Conservation (phyloP, 2,888 invertebrate genomes). For the Lasius fuliginosus region DNA sequence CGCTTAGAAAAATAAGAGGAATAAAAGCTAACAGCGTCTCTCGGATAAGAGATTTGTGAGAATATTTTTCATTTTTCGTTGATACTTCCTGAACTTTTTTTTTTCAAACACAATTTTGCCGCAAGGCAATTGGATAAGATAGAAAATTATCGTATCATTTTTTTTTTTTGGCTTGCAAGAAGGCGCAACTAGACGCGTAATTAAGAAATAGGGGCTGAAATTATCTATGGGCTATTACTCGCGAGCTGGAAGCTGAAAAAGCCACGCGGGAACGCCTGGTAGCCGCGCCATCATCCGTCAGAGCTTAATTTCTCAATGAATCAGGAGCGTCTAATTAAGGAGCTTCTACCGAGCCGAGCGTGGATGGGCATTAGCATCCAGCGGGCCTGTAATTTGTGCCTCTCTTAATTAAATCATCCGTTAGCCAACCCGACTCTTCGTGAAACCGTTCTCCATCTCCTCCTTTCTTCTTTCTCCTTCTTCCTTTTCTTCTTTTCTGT, state of each 20-base stretch:
- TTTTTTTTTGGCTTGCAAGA: constrained; percentile 22
- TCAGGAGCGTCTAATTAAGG: constrained; percentile 85
- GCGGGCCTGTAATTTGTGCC: constrained; percentile 86
- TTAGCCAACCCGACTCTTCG: constrained; percentile 82
- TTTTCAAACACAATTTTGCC: not conserved
- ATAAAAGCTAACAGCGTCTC: not conserved
- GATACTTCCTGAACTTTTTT: not conserved
- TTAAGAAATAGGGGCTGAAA: not conserved
- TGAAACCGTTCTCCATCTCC: constrained; percentile 61
- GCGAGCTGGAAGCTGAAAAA: constrained; percentile 33
- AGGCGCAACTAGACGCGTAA: constrained; percentile 39
- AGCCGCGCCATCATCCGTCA: constrained; percentile 75
- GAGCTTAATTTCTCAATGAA: constrained; percentile 82
- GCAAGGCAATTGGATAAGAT: not conserved
- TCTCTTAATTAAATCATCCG: constrained; percentile 87
- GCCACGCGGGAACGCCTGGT: constrained; percentile 41
- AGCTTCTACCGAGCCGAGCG: constrained; percentile 82
- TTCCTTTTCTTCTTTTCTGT: constrained; percentile 27
- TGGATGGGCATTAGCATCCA: constrained; percentile 85
- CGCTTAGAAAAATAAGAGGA: constrained; percentile 14
- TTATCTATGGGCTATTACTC: constrained; percentile 24
- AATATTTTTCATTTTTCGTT: not conserved
- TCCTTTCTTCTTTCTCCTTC: constrained; percentile 60
- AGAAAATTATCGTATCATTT: constrained; percentile 3
- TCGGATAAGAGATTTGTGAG: constrained; percentile 14